Evolutionary conservation across 2,113 vertebrate species (phyloP), one percentile per base, ranked within the genome.

Genomic region (Coregonus clupeaformis): DNA sequence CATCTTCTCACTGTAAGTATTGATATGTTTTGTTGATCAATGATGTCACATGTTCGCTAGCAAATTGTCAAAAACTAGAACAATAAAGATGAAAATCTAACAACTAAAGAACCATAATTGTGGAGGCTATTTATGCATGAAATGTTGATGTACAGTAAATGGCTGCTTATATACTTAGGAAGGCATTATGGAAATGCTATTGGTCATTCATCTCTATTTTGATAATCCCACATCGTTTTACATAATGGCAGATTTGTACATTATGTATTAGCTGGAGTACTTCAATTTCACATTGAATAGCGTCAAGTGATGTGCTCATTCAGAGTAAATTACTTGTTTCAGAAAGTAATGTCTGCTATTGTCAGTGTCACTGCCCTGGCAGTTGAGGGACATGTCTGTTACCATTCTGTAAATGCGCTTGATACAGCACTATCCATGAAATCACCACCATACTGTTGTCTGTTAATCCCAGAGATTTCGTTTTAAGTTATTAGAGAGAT

Each of bases 11-110:
- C 86, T 81, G 86, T 88, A 67, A 32, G 85, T 91, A 88, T 87
- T 83, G 79, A 29, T 36, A 36, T 90, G 85, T 90, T 91, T 89
- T 87, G 83, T 90, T 88, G 87, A 86, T 87, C 82, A 78, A 79
- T 84, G 85, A 89, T 90, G 90, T 88, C 89, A 90, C 84, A 90
- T 88, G 87, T 90, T 88, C 80, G 81, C 84, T 88, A 90, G 90
- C 88, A 83, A 90, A 88, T 79, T 90, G 90, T 91, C 83, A 82
- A 88, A 82, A 80, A 81, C 89, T 85, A 89, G 86, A 78, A 83
- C 85, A 91, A 91, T 91, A 91, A 90, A 42, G 9, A 42, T 11
- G 36, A 42, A 42, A 90, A 86, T 86, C 88, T 86, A 90, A 91
- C 86, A 86, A 89, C 87, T 89, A 84, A 84, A 79, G 45, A 72